phyloP scores from a whole-genome alignment of 2,797 vertebrate genomes.

The Microhierax caerulescens region DNA sequence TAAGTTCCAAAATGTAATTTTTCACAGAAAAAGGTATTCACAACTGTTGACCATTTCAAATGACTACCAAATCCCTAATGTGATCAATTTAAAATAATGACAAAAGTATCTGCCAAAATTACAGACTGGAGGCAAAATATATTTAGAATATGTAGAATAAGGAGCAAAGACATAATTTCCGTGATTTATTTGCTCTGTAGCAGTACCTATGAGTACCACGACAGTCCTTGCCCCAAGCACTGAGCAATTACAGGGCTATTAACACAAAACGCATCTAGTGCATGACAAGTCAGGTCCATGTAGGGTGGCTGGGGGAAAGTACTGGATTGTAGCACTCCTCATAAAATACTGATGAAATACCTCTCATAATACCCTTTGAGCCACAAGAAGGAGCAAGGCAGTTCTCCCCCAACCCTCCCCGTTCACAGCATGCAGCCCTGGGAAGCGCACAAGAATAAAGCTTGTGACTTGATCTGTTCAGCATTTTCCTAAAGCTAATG shows the following conservation, averaged over 20 bases:
- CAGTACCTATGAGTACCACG: not conserved
- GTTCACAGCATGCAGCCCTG: not conserved
- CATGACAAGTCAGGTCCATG: not conserved
- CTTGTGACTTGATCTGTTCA: not conserved
- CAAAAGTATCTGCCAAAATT: not conserved
- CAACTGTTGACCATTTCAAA: not conserved
- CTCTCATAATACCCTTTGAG: not conserved
- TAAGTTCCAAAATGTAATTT: not conserved
- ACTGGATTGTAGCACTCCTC: not conserved
- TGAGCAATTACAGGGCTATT: conserved; percentile 4
- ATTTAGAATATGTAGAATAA: not conserved
- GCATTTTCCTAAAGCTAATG: not conserved
- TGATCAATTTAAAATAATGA: not conserved
- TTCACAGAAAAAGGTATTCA: not conserved
- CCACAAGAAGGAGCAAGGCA: not conserved
- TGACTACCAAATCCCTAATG: not conserved
- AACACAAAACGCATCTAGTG: not conserved
- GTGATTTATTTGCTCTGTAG: conserved; percentile 16
- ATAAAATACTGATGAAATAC: not conserved
- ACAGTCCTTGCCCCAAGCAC: conserved; percentile 7
- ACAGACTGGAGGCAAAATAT: not conserved
- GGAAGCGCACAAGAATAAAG: not conserved
- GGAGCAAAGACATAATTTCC: not conserved
- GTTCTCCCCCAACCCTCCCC: not conserved
- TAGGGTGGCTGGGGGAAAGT: not conserved